Evolutionary conservation across 2,888 invertebrate species (phyloP), one percentile per base, ranked within the genome.

Genomic region (Boloria selene): DNA sequence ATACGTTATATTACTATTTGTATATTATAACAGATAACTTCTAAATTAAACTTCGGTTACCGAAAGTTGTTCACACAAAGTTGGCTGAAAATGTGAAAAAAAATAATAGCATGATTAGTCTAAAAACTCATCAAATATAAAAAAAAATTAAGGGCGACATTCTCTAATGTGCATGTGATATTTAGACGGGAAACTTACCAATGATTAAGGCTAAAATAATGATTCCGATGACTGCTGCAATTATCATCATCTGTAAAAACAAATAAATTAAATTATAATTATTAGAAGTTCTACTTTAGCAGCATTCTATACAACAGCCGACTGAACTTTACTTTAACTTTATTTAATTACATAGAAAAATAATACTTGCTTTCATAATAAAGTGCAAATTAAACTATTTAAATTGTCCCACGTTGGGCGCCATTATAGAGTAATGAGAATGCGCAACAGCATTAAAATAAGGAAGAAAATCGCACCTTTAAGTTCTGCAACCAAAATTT

Each of bases 401-500:
- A 49, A 49, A 7, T 49, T 18, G 17, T 42, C 17, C 50, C 59
- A 38, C 49, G 22, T 50, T 7, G 38, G 38, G 50, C 38, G 47
- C 31, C 50, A 60, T 49, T 38, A 16, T 38, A 31, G 10, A 5
- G 5, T 14, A 10, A 17, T 50, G 14, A 17, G 18, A 59, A 47
- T 10, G 2, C 10, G 31, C 1, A 10, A 1, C 10, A 10, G 10
- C 10, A 38, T 10, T 38, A 38, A 38, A 38, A 38, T 38, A 38
- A 38, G 31, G 2, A 38, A 31, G 1, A 38, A 10, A 7, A 10
- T 38, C 7, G 74, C 85, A 95, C 95, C 95, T 98, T 98, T 87
- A 98, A 93, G 92, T 99, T 98, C 93, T 98, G 98, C 95, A 98
- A 96, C 98, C 98, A 99, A 87, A 97, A 98, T 93, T 98, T 98